These are phyloP conservation scores for Dreissena polymorpha DNA, from an alignment of 1,140 invertebrate species.

Conservation along the genomic window DNA sequence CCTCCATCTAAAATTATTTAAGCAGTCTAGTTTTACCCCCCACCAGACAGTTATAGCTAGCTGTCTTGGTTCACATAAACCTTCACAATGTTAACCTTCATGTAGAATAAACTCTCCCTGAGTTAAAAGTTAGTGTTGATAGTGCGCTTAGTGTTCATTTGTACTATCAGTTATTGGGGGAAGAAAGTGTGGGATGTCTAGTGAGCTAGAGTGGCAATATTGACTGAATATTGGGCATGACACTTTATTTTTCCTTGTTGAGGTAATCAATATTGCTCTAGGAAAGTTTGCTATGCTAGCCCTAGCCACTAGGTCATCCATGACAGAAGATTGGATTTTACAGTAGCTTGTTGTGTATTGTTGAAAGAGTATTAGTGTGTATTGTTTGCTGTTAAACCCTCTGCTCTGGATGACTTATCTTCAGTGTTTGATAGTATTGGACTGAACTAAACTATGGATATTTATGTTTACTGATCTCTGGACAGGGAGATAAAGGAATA, in stretches of 20 bases:
- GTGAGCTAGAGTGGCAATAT: slow-evolving; percentile 16
- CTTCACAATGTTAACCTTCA: background rate
- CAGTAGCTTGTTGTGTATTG: slow-evolving; percentile 16
- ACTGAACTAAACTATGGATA: background rate
- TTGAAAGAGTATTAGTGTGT: slow-evolving; percentile 12
- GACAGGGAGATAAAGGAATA: slow-evolving; percentile 24
- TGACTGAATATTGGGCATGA: slow-evolving; percentile 32
- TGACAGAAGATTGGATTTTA: slow-evolving; percentile 38
- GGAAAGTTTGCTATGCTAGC: slow-evolving; percentile 34
- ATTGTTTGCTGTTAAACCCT: slow-evolving; percentile 46
- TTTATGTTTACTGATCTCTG: background rate
- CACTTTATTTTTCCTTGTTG: slow-evolving; percentile 31
- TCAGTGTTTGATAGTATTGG: slow-evolving; percentile 21
- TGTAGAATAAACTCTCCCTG: too few relatives aligned
- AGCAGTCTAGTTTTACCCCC: too few relatives aligned
- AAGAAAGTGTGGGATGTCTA: background rate
- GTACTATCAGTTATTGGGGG: too few relatives aligned
- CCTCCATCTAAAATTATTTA: too few relatives aligned
- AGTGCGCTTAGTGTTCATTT: too few relatives aligned
- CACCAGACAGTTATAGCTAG: background rate
- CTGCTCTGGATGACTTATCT: slow-evolving; percentile 44
- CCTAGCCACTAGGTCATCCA: slow-evolving; percentile 35
- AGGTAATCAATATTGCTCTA: slow-evolving; percentile 38
- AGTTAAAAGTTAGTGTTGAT: too few relatives aligned
- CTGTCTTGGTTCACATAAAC: slow-evolving; percentile 4